Evolutionary conservation across 2,888 invertebrate genomes (phyloP).

Genomic region (Bombyx huttoni): DNA sequence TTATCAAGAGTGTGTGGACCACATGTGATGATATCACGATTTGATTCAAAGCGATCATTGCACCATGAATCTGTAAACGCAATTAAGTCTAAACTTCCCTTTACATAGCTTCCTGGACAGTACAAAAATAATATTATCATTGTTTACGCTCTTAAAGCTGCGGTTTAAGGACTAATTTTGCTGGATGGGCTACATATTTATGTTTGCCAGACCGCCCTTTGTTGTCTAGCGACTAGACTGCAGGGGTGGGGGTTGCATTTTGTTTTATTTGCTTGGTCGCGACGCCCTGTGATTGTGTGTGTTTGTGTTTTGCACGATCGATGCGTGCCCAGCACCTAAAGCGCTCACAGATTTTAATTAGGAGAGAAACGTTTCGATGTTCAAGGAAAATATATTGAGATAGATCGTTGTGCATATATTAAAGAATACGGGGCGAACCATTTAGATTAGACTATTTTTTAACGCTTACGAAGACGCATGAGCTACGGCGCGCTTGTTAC

Average conservation of each 20-base stretch:
- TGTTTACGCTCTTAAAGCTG: slow-evolving; percentile 7
- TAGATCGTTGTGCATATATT: no score
- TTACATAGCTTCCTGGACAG: slow-evolving; percentile 52
- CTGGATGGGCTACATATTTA: slow-evolving; percentile 10
- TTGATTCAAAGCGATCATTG: slow-evolving; percentile 13
- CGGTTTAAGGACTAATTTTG: slow-evolving; percentile 18
- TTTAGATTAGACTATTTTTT: no score
- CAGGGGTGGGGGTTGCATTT: slow-evolving; percentile 43
- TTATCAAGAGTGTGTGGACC: not conserved
- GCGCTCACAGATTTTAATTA: not conserved
- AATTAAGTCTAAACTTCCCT: slow-evolving; percentile 59
- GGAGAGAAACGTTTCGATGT: not conserved
- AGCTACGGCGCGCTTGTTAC: no score
- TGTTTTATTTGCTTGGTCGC: slow-evolving; percentile 57
- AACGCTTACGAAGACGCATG: no score
- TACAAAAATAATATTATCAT: slow-evolving; percentile 10
- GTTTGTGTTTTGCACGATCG: slow-evolving; percentile 16
- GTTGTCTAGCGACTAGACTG: slow-evolving; percentile 64
- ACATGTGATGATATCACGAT: not conserved
- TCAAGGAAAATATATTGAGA: not conserved
- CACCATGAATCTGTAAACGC: slow-evolving; percentile 57
- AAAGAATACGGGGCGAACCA: no score
- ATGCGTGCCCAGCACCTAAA: slow-evolving; percentile 10
- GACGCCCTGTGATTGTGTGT: slow-evolving; percentile 21
- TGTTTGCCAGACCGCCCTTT: slow-evolving; percentile 48